Evolutionary conservation across 2,797 vertebrate species (phyloP).

Genomic region (Ispidina picta): DNA sequence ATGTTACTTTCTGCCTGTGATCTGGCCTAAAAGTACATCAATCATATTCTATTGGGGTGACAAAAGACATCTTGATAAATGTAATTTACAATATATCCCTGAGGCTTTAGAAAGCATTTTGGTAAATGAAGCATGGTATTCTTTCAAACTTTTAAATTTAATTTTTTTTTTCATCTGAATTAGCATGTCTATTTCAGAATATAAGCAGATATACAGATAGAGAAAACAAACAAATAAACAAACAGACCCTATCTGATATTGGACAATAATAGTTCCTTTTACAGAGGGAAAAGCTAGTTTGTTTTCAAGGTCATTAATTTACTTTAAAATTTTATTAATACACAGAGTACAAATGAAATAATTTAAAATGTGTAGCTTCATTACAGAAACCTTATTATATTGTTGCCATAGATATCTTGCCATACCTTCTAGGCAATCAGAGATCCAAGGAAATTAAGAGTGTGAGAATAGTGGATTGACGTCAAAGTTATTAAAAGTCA

Average conservation of each 20-base stretch:
- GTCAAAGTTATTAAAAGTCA: slow-evolving; percentile 78
- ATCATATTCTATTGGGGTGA: slow-evolving; percentile 33
- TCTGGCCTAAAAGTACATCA: slow-evolving; percentile 68
- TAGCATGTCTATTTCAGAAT: slow-evolving; percentile 20
- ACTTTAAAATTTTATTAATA: slow-evolving; percentile 34
- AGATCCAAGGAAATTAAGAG: slow-evolving; percentile 63
- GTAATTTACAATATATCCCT: slow-evolving; percentile 10
- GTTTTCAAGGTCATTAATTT: slow-evolving; percentile 76
- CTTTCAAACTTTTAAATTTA: slow-evolving; percentile 61
- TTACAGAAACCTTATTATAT: neutral
- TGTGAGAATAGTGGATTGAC: slow-evolving; percentile 55
- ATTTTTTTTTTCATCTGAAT: neutral
- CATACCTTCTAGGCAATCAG: slow-evolving; percentile 35
- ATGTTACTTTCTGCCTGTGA: slow-evolving; percentile 48
- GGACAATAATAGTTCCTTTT: neutral
- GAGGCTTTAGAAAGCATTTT: slow-evolving; percentile 40
- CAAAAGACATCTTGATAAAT: slow-evolving; percentile 40
- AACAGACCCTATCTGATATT: neutral
- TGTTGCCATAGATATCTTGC: slow-evolving; percentile 13
- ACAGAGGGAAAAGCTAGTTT: slow-evolving; percentile 41
- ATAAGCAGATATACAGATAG: neutral
- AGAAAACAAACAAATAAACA: neutral
- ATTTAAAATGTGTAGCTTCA: neutral
- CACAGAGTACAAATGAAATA: neutral
- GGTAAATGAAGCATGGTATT: neutral